Evolutionary conservation across 2,113 vertebrate genomes (phyloP), one percentile per base, ranked within the genome.

Genomic region (Oreotrochilus melanogaster): DNA sequence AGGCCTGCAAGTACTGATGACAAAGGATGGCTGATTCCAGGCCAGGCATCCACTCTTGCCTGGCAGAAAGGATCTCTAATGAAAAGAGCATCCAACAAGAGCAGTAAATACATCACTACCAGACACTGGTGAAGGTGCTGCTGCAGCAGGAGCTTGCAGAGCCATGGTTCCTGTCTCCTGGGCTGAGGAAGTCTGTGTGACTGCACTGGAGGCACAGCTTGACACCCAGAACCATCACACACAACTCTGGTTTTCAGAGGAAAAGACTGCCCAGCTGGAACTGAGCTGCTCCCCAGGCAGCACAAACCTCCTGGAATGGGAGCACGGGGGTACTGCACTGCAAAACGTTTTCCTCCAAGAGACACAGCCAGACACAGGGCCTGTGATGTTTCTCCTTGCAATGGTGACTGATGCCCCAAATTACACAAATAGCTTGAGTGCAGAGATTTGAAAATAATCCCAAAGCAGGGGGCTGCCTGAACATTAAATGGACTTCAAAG

Each of bases 11-110:
- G 25, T 85, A 78, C 17, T 8, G 14, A 13, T 92, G 71, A 85
- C 70, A 95, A 91, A 64, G 51, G 10, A 88, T 57, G 35, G 30
- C 11, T 95, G 50, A 71, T 82, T 92, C 82, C 78, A 88, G 39
- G 81, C 74, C 90, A 96, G 74, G 79, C 39, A 79, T 57, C 39
- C 74, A 96, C 58, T 81, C 66, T 42, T 73, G 35, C 67, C 80
- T 74, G 85, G 12, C 39, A 85, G 84, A 92, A 79, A 82, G 28
- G 37, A 85, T 54, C 15, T 75, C 48, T 43, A 78, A 74, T 3
- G 5, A 76, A 56, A 90, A 89, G 35, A 61, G 8, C 23, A 71
- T 71, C 64, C 66, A 94, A 31, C 50, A 96, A 43, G 57, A 91
- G 42, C 58, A 74, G 6, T 54, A 89, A 81, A n/a, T 37, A 64